Evolutionary conservation across 2,797 vertebrate species (phyloP), one percentile per base, ranked within the genome.

Genomic region (Pristis pectinata): DNA sequence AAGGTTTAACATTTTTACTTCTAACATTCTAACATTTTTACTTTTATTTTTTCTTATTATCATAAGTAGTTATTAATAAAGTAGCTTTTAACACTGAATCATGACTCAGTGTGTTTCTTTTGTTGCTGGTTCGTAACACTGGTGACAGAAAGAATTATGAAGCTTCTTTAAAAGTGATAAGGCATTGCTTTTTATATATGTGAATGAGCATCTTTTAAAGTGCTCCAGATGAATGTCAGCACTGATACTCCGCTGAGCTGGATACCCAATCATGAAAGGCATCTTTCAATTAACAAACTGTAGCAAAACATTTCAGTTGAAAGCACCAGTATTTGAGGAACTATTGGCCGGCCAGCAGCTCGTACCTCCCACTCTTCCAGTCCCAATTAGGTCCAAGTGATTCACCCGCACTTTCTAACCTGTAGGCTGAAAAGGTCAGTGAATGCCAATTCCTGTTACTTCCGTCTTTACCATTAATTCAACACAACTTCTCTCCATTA

Each of bases 391-490:
- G 53, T n/a, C 56, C 85, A 59, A 27, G n/a, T 61, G 85, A 61
- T 89, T 59, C 13, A 30, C 85, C 59, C 7, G 64, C 24, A 91
- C 87, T 64, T 87, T 17, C 59, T n/a, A 91, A 24, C 64, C 91
- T 67, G 64, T n/a, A 91, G n/a, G 59, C n/a, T 91, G 85, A n/a
- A n/a, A n/a, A 67, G 59, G n/a, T 91, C 61, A 67, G 41, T 11
- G 41, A 91, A 67, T 91, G 87, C n/a, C 87, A 91, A 91, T 91
- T 91, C 87, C 6, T n/a, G 15, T 30, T 64, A 41, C 59, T 37
- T 24, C 19, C 91, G 61, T 64, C n/a, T 67, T 64, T 37, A 67
- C n/a, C 59, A 64, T 64, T 91, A 64, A 37, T 59, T 91, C 56
- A 64, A 91, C 17, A 64, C 15, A 91, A 64, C 59, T 24, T 0